phyloP scores from a whole-genome alignment of 92 coral and sea anemone genomes.

The Anthopleura xanthogrammica region DNA sequence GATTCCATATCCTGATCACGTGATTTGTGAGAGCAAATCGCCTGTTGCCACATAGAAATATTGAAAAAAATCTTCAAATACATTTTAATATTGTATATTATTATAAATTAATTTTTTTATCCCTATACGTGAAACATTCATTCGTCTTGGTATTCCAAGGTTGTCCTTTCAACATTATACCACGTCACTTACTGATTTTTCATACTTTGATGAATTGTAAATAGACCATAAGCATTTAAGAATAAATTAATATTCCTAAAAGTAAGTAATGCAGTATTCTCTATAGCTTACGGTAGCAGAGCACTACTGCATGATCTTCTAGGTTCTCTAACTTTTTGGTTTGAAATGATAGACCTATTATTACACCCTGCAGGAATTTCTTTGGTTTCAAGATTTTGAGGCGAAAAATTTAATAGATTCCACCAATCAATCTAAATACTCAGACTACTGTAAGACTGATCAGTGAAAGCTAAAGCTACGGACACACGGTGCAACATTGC shows the following conservation, averaged over 20 bases:
- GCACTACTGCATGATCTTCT: too few relatives aligned
- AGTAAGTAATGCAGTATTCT: not conserved
- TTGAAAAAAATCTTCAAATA: not conserved
- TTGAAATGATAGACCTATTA: too few relatives aligned
- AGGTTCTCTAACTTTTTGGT: too few relatives aligned
- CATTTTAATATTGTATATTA: not conserved
- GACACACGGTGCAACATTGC: too few relatives aligned
- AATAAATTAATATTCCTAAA: not conserved
- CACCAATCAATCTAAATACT: too few relatives aligned
- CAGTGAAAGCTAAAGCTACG: too few relatives aligned
- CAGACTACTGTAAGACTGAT: too few relatives aligned
- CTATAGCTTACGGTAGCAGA: not conserved
- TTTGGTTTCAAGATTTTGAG: too few relatives aligned
- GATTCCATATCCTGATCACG: too few relatives aligned
- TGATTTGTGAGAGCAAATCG: too few relatives aligned
- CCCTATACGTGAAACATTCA: not conserved
- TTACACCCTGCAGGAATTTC: too few relatives aligned
- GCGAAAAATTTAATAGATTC: too few relatives aligned
- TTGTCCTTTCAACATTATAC: not conserved
- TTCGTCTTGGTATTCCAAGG: not conserved
- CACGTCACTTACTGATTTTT: not conserved
- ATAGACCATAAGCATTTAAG: not conserved
- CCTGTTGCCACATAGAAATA: not conserved
- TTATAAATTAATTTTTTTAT: not conserved
- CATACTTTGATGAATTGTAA: conserved; percentile 1